Base-by-base conservation (phyloP, 64 coral and sea anemone genomes). In the Stichodactyla mertensii region DNA sequence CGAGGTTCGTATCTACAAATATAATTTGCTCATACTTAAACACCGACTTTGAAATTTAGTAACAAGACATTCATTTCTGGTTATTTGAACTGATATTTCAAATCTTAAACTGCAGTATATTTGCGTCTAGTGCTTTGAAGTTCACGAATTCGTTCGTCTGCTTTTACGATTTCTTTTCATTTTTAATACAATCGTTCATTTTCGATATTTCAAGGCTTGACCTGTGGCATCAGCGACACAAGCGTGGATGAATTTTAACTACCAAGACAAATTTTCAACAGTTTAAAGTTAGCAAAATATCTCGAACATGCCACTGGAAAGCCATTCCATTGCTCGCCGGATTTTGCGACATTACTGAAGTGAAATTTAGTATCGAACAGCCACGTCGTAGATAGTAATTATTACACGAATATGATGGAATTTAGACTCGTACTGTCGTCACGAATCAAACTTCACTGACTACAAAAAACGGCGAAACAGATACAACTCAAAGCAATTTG, bases 121-220 rank as follows among this genome's bases (percentile, higher is more conserved):
- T 31, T 27, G 10, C 14, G 69, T 36, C 27, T 27, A 74, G 8
- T 57, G 77, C 36, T 57, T 77, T 89, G 23, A 77, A 28, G 36
- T 69, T 6, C 16, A 7, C 18, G 14, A 18, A 58, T 84, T 64
- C 10, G 53, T 57, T 31, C 59, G 55, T 45, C 2, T 36, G 57
- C 18, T 89, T 87, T 84, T 89, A 55, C 20, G 64, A 80, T 51
- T 89, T 89, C 64, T 71, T 69, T 89, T 89, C 88, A 90, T 86
- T 77, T 86, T 86, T 90, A 90, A 90, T 90, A 77, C 85, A 90
- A 89, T 90, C 89, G 89, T 90, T 90, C 89, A 61, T 90, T 90
- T 90, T 90, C 89, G 89, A 90, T 90, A 85, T 90, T 90, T 81
- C 4, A 53, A 18, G 78, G 78, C 54, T 81, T 81, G 78, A 81